Evolutionary conservation across 2,113 vertebrate genomes (phyloP).

Genomic region (Panthera uncia): DNA sequence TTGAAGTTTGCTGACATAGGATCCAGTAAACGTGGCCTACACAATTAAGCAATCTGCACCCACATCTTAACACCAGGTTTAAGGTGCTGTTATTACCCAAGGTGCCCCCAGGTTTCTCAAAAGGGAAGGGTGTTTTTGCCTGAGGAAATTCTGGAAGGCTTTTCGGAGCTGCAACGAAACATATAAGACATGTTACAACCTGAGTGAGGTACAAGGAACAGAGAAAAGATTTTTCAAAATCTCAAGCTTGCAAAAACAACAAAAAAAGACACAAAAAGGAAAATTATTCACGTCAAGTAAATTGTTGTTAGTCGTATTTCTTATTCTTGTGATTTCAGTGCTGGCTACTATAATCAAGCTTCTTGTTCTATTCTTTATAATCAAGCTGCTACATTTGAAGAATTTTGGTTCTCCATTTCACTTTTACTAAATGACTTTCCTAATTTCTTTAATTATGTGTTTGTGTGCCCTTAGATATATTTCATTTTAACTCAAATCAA

Average conservation of each 20-base stretch:
- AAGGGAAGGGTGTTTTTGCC: slow-evolving; percentile 62
- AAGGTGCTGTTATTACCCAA: slow-evolving; percentile 67
- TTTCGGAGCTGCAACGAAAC: slow-evolving; percentile 73
- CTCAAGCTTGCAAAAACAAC: neutral
- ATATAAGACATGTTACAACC: slow-evolving; percentile 50
- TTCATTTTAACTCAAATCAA: slow-evolving; percentile 43
- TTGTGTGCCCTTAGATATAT: neutral
- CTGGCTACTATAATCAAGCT: neutral
- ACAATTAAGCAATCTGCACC: neutral
- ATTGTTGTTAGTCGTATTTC: neutral
- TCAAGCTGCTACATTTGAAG: neutral
- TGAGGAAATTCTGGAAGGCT: slow-evolving; percentile 77
- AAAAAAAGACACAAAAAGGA: slow-evolving; percentile 12
- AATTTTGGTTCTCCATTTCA: neutral
- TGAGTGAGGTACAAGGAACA: neutral
- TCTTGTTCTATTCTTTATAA: neutral
- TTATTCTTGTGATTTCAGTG: neutral
- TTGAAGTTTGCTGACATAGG: neutral
- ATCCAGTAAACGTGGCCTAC: neutral
- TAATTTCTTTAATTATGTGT: neutral
- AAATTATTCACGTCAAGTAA: neutral
- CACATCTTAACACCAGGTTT: neutral
- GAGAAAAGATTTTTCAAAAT: slow-evolving; percentile 19
- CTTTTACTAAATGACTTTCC: neutral
- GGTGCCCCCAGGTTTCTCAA: slow-evolving; percentile 61